Base-by-base conservation (phyloP, 1,140 invertebrate species). In the Asobara japonica region DNA sequence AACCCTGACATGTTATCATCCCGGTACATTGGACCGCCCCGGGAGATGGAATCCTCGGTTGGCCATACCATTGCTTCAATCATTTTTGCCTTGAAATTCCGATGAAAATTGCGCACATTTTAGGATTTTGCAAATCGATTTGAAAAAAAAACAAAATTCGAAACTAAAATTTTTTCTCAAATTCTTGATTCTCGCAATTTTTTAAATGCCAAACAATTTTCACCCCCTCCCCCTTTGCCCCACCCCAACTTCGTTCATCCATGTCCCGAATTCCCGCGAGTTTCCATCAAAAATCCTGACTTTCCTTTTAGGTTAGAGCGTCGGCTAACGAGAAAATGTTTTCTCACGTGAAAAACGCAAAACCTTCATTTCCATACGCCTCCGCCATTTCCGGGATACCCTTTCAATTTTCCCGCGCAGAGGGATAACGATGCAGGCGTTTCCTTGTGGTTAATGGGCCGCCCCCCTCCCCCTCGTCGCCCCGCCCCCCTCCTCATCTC, bases 351-450 rank as follows among this genome's bases (percentile, higher is more conserved):
- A 56, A 56, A 56, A 45, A 45, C 18, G 22, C 22, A 18, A 27
- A 56, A 13, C 18, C 51, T 56, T 56, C 51, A 56, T 56, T 56
- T 56, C 51, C 51, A 56, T 56, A 56, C 51, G 51, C 51, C 51
- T 56, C 51, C 51, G 20, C 51, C 51, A 56, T 56, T 56, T 56
- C 51, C 51, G 11, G 51, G 18, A 56, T 27, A 27, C 51, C 51
- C 18, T 25, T 56, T 22, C 51, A 56, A 56, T 56, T 56, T 56
- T 56, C 51, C 10, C 25, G 51, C 51, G 25, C 51, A 56, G 51
- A 56, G 51, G 51, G 51, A 56, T 56, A 56, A 56, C 51, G 51
- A 56, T 56, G 51, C 51, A 56, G 51, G 51, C 51, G 20, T 56
- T 56, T 22, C 51, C 51, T 56, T 25, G 51, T 11, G 51, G 51